Conservation (phyloP, 2,113 vertebrate species). For the Podarcis muralis region DNA sequence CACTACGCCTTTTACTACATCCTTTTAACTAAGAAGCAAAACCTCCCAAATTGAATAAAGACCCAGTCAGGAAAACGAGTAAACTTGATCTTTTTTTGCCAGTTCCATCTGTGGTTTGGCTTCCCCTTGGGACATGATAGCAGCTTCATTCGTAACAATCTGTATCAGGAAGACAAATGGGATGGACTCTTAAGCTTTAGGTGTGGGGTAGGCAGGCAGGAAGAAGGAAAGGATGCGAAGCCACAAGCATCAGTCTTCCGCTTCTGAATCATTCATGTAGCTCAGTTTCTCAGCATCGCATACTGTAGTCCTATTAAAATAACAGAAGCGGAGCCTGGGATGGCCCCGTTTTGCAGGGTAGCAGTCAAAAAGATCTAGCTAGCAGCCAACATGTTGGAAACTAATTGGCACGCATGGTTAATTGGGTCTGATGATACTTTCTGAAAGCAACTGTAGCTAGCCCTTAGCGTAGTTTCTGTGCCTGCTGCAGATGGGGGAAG, state of each 20-base stretch:
- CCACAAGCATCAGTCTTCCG: neutral
- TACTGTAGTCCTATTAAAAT: neutral
- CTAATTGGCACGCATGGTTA: neutral
- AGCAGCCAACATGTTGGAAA: neutral
- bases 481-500: neutral
- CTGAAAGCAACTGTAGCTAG: neutral
- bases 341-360: neutral
- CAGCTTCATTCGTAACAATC: neutral
- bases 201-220: neutral
- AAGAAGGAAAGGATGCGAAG: neutral
- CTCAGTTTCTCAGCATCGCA: neutral
- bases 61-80: neutral
- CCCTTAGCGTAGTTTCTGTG: neutral
- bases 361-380: no score
- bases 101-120: neutral
- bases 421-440: conserved; percentile 1
- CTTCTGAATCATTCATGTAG: neutral
- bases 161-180: neutral
- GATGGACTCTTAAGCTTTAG: neutral
- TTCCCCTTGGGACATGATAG: neutral
- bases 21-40: neutral
- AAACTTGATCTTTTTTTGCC: no score
- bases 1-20: neutral
- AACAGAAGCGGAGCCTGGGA: neutral
- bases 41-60: neutral